Percentiles rank a stretch among this genome's conserved stretches.
Conservation (phyloP, 2,888 invertebrate species). For the Aphrophora alni region DNA sequence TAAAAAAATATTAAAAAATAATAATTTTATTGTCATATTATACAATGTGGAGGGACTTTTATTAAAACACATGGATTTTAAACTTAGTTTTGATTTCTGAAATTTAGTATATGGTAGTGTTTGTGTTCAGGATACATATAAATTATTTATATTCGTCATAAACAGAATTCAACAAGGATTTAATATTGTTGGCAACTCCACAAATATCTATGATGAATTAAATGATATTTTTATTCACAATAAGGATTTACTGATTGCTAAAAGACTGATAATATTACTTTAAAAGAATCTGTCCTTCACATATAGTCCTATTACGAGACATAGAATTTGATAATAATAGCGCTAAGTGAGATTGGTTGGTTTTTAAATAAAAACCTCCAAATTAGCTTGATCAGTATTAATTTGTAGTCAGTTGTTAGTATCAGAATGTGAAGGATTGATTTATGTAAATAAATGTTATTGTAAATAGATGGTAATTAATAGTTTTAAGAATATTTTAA, state of each 20-base stretch:
- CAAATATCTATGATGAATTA: not conserved
- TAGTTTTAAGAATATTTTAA: not conserved
- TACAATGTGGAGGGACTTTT: no score
- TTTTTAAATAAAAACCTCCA: not conserved
- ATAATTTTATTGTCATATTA: no score
- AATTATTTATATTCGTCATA: no score
- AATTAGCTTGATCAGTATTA: not conserved
- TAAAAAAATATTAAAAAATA: no score
- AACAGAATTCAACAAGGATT: no score
- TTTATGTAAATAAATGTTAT: not conserved
- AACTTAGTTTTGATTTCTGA: no score
- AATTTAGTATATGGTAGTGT: no score
- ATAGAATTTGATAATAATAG: no score
- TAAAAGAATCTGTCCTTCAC: not conserved
- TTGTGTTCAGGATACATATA: no score
- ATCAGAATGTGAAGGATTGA: not conserved
- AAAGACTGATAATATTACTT: not conserved
- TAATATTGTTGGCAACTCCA: no score
- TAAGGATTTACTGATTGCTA: not conserved
- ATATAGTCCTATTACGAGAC: not conserved
- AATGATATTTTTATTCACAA: not conserved
- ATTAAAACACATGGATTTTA: no score
- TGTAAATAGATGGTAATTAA: not conserved
- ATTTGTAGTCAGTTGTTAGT: not conserved
- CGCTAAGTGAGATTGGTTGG: not conserved